Evolutionary conservation across 2,888 invertebrate species (phyloP).

Genomic region (Stramonita haemastoma): DNA sequence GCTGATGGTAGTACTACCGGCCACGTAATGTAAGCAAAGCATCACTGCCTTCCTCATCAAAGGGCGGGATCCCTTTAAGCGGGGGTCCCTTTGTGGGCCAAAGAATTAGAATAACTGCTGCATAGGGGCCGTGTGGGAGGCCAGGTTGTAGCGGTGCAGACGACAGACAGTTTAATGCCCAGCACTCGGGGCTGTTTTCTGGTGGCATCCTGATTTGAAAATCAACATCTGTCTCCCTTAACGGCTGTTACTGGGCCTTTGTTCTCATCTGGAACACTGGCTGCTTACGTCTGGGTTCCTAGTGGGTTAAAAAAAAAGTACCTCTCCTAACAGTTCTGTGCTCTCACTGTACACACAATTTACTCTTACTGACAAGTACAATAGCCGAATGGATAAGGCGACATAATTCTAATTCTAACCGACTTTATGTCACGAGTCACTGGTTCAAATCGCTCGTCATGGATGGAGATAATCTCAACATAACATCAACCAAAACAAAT

Average conservation of each 20-base stretch:
- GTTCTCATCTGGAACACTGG: neutral
- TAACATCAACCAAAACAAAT: too few relatives aligned
- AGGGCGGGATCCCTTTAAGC: neutral
- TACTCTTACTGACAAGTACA: neutral
- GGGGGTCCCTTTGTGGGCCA: neutral
- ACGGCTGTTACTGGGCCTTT: neutral
- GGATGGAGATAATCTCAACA: too few relatives aligned
- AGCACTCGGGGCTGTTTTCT: neutral
- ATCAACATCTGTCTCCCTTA: neutral
- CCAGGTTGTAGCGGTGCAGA: neutral
- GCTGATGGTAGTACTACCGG: neutral
- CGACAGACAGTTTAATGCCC: neutral
- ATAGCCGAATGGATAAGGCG: too few relatives aligned
- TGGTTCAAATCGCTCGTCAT: too few relatives aligned
- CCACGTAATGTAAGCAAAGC: neutral
- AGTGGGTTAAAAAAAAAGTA: too few relatives aligned
- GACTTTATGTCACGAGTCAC: too few relatives aligned
- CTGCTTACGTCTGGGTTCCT: too few relatives aligned
- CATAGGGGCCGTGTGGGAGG: neutral
- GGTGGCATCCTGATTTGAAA: neutral
- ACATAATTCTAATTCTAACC: too few relatives aligned
- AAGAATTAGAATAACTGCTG: neutral
- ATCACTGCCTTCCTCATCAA: neutral
- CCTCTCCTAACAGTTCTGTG: too few relatives aligned
- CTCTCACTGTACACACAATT: neutral